phyloP scores from a whole-genome alignment of 2,113 vertebrate species.

The Maccullochella peelii region DNA sequence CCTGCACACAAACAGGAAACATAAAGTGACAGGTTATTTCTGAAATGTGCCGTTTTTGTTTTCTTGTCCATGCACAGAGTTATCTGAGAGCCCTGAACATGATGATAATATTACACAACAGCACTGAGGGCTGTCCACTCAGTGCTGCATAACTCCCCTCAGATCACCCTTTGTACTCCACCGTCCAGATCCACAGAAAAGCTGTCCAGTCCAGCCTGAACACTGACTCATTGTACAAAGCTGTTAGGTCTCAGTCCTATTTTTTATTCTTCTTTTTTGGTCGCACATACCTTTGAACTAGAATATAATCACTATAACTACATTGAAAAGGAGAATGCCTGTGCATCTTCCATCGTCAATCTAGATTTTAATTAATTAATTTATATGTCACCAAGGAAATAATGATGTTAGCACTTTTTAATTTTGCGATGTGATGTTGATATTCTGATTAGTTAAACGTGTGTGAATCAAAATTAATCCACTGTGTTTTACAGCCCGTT shows the following conservation, averaged over 20 bases:
- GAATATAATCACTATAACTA: not conserved
- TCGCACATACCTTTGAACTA: not conserved
- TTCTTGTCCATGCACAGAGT: slow-evolving; percentile 36
- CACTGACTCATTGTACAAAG: slow-evolving; percentile 6
- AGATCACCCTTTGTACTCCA: slow-evolving; percentile 15
- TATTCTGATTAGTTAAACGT: slow-evolving; percentile 23
- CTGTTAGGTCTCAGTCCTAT: not conserved
- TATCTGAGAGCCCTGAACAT: slow-evolving; percentile 25
- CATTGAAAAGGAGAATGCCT: not conserved
- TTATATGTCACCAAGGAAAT: slow-evolving; percentile 20
- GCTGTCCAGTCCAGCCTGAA: slow-evolving; percentile 6
- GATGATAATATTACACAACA: slow-evolving; percentile 56
- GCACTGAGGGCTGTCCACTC: slow-evolving; percentile 51
- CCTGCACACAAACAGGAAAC: not conserved
- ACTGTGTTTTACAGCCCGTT: slow-evolving; percentile 17
- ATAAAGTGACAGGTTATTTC: slow-evolving; percentile 19
- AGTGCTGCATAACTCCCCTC: slow-evolving; percentile 27
- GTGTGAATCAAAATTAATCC: slow-evolving; percentile 34
- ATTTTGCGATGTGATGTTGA: slow-evolving; percentile 20
- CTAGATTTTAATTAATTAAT: slow-evolving; percentile 1
- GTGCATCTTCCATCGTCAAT: not conserved
- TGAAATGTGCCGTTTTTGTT: slow-evolving; percentile 37
- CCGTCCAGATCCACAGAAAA: slow-evolving; percentile 18
- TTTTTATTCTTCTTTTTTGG: not conserved
- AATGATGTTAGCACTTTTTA: slow-evolving; percentile 12